Conservation (phyloP, 2,797 vertebrate species). For the Pteronotus mesoamericanus region DNA sequence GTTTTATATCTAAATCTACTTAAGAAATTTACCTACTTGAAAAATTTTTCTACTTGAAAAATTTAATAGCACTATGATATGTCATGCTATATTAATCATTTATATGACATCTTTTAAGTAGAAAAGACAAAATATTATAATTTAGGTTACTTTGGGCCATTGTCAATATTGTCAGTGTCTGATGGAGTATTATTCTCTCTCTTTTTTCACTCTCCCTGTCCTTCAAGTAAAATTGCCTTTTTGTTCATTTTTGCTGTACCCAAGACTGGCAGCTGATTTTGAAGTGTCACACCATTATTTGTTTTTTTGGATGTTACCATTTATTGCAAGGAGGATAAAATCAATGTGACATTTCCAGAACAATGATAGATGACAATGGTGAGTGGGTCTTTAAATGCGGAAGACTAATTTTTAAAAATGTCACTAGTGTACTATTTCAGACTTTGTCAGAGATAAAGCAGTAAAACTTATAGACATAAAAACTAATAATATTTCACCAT, state of each 20-base stretch:
- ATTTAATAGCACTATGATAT: slow-evolving; percentile 45
- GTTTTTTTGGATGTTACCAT: slow-evolving; percentile 80
- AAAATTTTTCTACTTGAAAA: slow-evolving; percentile 61
- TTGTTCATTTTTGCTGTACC: slow-evolving; percentile 82
- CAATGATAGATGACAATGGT: slow-evolving; percentile 82
- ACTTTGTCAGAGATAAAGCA: slow-evolving; percentile 83
- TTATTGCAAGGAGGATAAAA: slow-evolving; percentile 85
- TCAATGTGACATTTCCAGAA: slow-evolving; percentile 87
- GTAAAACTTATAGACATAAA: slow-evolving; percentile 80
- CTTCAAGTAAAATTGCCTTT: slow-evolving; percentile 81
- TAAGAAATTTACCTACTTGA: slow-evolving; percentile 45
- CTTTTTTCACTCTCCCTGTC: slow-evolving; percentile 42
- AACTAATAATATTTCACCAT: slow-evolving; percentile 79
- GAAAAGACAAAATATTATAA: slow-evolving; percentile 58
- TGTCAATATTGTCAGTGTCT: slow-evolving; percentile 70
- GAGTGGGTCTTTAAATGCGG: slow-evolving; percentile 81
- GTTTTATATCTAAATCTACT: slow-evolving; percentile 34
- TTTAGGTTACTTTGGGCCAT: slow-evolving; percentile 61
- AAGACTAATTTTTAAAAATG: slow-evolving; percentile 83
- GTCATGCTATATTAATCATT: slow-evolving; percentile 37
- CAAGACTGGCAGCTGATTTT: slow-evolving; percentile 81
- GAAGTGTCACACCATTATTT: slow-evolving; percentile 80
- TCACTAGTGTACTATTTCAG: slow-evolving; percentile 81
- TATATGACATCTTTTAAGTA: slow-evolving; percentile 32
- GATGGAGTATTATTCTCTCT: slow-evolving; percentile 55